These are phyloP conservation scores for Euclidia mi DNA, from an alignment of 2,888 invertebrate species.

Conservation along the genomic window DNA sequence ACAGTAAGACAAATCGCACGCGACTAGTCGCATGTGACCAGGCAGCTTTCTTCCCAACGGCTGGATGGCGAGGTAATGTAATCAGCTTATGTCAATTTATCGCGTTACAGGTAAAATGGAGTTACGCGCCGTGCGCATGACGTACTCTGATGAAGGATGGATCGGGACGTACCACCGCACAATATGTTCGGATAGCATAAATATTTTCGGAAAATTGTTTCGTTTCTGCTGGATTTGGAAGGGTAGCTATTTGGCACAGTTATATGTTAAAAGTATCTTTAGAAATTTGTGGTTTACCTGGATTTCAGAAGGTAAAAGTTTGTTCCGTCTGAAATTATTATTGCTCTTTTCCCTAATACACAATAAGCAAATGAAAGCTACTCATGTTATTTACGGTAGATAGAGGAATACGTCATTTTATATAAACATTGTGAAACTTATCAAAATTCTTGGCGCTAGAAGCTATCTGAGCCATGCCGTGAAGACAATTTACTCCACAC, in stretches of 20 bases:
- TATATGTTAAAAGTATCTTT: not conserved
- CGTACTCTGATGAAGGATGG: conserved; percentile 24
- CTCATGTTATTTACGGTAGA: too few species aligned
- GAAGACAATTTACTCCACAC: too few species aligned
- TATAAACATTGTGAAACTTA: too few species aligned
- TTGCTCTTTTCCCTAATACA: too few species aligned
- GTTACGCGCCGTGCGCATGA: conserved; percentile 33
- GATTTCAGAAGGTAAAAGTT: too few species aligned
- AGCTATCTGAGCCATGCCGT: too few species aligned
- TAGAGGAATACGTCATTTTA: too few species aligned
- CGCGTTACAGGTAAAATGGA: conserved; percentile 40
- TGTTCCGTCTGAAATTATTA: too few species aligned
- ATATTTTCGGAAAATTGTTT: conserved; percentile 5
- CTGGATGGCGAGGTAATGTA: conserved; percentile 38
- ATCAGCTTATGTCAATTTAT: conserved; percentile 54
- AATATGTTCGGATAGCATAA: conserved; percentile 9
- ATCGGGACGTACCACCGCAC: conserved; percentile 10
- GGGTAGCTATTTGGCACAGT: not conserved
- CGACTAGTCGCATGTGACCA: conserved; percentile 18
- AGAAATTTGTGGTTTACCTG: too few species aligned
- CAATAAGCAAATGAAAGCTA: too few species aligned
- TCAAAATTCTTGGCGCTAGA: too few species aligned
- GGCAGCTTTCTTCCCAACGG: not conserved
- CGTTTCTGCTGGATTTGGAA: not conserved
- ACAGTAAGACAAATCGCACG: too few species aligned